These are phyloP conservation scores for Drymodes brunneopygia DNA, from an alignment of 2,113 vertebrate genomes.

Conservation along the genomic window DNA sequence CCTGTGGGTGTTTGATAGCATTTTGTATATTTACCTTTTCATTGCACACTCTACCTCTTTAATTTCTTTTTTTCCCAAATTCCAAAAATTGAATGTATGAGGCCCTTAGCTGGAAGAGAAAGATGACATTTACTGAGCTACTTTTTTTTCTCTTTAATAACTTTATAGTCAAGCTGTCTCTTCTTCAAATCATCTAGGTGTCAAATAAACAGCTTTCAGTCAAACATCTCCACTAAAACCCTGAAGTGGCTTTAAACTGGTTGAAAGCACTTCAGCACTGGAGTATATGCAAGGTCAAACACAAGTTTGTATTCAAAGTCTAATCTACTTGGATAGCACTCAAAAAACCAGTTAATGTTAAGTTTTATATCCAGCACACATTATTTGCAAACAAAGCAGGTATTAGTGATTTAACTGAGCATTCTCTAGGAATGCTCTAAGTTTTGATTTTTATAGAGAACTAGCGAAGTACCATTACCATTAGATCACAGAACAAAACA, in stretches of 20 bases:
- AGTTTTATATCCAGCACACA: not conserved
- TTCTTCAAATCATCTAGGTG: not conserved
- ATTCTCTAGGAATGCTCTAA: not conserved
- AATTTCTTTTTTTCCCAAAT: not conserved
- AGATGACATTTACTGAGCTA: not conserved
- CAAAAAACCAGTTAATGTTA: not conserved
- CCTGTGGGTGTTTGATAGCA: not conserved
- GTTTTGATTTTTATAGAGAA: not conserved
- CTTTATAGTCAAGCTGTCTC: not conserved
- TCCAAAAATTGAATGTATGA: not conserved
- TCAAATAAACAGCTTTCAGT: not conserved
- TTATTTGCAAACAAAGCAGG: constrained; percentile 27
- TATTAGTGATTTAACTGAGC: not conserved
- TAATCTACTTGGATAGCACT: constrained; percentile 45
- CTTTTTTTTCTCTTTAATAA: not conserved
- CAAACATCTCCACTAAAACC: not conserved
- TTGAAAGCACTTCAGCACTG: constrained; percentile 17
- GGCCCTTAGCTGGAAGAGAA: not conserved
- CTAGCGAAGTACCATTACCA: not conserved
- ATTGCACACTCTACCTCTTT: not conserved
- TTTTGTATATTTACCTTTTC: not conserved
- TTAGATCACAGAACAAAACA: not conserved
- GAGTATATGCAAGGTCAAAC: constrained; percentile 16
- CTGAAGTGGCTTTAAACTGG: constrained; percentile 30
- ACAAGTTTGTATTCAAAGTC: constrained; percentile 11